A percentile compares a stretch with the other conserved stretches of the same genome.
These are phyloP conservation scores for Montipora foliosa DNA, from an alignment of 64 coral and sea anemone genomes.

Conservation along the genomic window DNA sequence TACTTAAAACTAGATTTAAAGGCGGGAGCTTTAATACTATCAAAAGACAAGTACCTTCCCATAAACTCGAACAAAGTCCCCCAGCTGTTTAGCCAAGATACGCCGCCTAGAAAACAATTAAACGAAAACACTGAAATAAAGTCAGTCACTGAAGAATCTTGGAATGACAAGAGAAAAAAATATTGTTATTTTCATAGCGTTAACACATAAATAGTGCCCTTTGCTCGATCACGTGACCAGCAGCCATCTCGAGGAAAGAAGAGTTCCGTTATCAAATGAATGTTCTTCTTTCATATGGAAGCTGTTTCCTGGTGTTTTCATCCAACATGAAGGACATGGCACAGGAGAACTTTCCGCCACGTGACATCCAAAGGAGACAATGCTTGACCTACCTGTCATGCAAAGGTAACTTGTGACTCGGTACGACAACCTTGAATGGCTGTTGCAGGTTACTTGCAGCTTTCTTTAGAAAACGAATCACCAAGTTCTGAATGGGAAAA, in stretches of 20 bases:
- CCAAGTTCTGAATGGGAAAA: conserved; percentile 72
- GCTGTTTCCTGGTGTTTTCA: no score
- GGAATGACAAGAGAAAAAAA: background rate
- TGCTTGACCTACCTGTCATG: conserved; percentile 79
- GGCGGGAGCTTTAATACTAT: background rate
- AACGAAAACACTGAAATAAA: background rate
- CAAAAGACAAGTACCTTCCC: conserved; percentile 70
- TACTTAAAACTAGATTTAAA: background rate
- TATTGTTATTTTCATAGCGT: background rate
- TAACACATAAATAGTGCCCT: no score
- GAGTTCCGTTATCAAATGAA: no score
- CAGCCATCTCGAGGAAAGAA: no score
- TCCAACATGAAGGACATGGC: no score
- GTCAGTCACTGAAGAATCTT: background rate
- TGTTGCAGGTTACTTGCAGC: conserved; percentile 95
- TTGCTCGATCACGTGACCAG: no score
- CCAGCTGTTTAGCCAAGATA: conserved; percentile 92
- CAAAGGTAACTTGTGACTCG: conserved; percentile 85
- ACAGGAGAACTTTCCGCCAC: no score
- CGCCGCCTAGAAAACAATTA: conserved; percentile 52
- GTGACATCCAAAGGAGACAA: no score
- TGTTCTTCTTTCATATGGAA: no score
- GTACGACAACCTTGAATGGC: conserved; percentile 93
- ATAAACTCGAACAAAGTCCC: conserved; percentile 95
- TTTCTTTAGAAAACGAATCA: conserved; percentile 97